Evolutionary conservation across 2,888 invertebrate species (phyloP).

Genomic region (Perithous albicinctus): DNA sequence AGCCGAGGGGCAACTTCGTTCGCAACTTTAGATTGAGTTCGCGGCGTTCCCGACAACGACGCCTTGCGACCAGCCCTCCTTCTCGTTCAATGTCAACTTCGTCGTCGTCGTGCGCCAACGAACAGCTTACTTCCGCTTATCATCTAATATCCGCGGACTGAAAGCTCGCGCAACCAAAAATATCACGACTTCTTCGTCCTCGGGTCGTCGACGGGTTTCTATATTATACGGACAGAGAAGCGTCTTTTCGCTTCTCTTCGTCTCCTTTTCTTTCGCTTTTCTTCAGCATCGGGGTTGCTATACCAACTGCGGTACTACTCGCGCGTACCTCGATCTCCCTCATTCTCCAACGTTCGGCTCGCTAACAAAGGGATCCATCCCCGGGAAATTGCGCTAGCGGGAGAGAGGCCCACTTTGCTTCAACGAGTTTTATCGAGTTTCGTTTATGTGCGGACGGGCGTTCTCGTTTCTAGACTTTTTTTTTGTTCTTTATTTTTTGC

Average conservation of each 20-base stretch:
- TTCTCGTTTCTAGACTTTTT: constrained; percentile 38
- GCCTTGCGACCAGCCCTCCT: constrained; percentile 41
- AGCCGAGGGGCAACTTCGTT: constrained; percentile 75
- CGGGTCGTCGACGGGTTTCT: not conserved
- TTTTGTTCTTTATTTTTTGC: too few species aligned
- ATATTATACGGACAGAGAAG: constrained; percentile 24
- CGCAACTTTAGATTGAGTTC: constrained; percentile 81
- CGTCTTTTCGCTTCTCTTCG: constrained; percentile 23
- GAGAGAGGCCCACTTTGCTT: constrained; percentile 41
- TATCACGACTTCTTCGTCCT: constrained; percentile 68
- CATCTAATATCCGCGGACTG: constrained; percentile 75
- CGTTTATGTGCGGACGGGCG: constrained; percentile 37
- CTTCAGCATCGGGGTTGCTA: constrained; percentile 7
- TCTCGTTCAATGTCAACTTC: constrained; percentile 47
- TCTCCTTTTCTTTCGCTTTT: constrained; percentile 36
- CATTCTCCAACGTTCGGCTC: constrained; percentile 21
- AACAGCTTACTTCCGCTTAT: constrained; percentile 71
- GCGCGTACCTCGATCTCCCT: constrained; percentile 6
- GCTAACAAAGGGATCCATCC: constrained; percentile 43
- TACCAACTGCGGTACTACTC: constrained; percentile 9
- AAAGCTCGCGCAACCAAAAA: constrained; percentile 61
- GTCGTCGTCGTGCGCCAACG: constrained; percentile 55
- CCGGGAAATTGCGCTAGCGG: constrained; percentile 45
- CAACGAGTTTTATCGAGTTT: constrained; percentile 65
- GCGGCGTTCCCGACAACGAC: constrained; percentile 68